Percentiles rank a stretch among this genome's conserved stretches.
phyloP scores from a whole-genome alignment of 1,140 invertebrate genomes.

The Drosophila novamexicana region DNA sequence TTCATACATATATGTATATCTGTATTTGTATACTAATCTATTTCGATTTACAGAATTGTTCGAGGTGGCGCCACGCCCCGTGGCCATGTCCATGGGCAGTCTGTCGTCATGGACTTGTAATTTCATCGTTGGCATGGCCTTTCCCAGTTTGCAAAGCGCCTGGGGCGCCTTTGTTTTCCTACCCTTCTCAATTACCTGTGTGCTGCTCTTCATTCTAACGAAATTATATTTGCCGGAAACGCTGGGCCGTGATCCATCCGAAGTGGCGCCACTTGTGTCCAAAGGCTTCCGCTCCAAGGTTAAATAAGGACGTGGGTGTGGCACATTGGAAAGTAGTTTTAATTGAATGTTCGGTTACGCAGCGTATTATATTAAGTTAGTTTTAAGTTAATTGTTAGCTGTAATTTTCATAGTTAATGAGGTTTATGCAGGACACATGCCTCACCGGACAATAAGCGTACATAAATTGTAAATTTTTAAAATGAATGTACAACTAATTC shows the following conservation, averaged over 20 bases:
- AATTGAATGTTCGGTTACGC: constrained; percentile 3
- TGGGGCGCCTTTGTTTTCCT: constrained; percentile 90
- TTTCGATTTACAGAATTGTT: constrained; percentile 90
- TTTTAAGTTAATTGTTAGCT: constrained; percentile 4
- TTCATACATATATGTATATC: constrained; percentile 4
- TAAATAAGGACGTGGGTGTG: constrained; percentile 37
- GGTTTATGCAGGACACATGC: constrained; percentile 22
- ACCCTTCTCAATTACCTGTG: constrained; percentile 87
- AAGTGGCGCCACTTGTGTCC: constrained; percentile 86
- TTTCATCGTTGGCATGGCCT: constrained; percentile 93
- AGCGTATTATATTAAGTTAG: constrained; percentile 2
- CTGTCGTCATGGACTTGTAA: constrained; percentile 95
- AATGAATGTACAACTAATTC: constrained; percentile 36
- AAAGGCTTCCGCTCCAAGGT: constrained; percentile 84
- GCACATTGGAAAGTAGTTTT: not conserved
- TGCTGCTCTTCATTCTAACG: constrained; percentile 87
- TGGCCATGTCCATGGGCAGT: constrained; percentile 94
- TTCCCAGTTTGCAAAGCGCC: constrained; percentile 88
- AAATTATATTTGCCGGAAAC: constrained; percentile 90
- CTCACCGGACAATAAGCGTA: constrained; percentile 53
- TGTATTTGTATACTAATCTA: not conserved
- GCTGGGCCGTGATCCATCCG: constrained; percentile 87
- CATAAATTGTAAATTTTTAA: constrained; percentile 19
- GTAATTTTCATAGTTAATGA: not conserved
- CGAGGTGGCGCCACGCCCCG: constrained; percentile 92